Conservation (phyloP, 2,888 invertebrate species). For the Pollenia labialis region DNA sequence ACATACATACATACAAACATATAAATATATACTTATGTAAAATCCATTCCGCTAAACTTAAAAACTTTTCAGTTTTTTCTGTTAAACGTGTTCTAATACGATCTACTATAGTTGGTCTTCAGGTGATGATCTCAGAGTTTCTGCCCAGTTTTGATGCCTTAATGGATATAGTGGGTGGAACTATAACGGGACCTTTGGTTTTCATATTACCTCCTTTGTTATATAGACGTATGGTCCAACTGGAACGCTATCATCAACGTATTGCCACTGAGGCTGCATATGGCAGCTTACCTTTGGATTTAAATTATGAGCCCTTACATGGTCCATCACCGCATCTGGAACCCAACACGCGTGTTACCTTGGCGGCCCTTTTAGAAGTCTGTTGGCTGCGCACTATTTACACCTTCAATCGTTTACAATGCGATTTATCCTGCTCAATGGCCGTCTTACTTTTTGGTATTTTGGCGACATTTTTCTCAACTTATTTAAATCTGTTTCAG, state of each 20-base stretch:
- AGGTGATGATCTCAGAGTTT: slow-evolving; percentile 91
- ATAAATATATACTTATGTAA: too few relatives aligned
- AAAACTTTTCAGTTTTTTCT: slow-evolving; percentile 88
- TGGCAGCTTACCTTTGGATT: slow-evolving; percentile 81
- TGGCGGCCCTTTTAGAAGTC: slow-evolving; percentile 55
- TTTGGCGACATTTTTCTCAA: slow-evolving; percentile 87
- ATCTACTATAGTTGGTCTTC: slow-evolving; percentile 88
- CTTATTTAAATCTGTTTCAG: slow-evolving; percentile 89
- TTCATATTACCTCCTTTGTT: slow-evolving; percentile 93
- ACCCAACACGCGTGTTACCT: slow-evolving; percentile 26
- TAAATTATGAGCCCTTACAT: slow-evolving; percentile 80
- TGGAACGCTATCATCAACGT: slow-evolving; percentile 83
- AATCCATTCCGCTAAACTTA: not conserved
- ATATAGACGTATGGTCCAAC: slow-evolving; percentile 88
- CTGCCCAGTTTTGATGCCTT: slow-evolving; percentile 94
- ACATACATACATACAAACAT: too few relatives aligned
- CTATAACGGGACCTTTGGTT: slow-evolving; percentile 92
- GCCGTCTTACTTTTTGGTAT: slow-evolving; percentile 87
- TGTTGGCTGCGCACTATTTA: slow-evolving; percentile 77
- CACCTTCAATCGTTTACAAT: slow-evolving; percentile 78
- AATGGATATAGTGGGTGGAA: slow-evolving; percentile 93
- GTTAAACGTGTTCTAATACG: slow-evolving; percentile 89
- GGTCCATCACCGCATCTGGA: slow-evolving; percentile 76
- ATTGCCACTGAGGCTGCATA: slow-evolving; percentile 81
- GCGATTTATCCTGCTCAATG: slow-evolving; percentile 85